These are phyloP conservation scores for Spheniscus humboldti DNA, from an alignment of 2,797 vertebrate species.

Conservation along the genomic window DNA sequence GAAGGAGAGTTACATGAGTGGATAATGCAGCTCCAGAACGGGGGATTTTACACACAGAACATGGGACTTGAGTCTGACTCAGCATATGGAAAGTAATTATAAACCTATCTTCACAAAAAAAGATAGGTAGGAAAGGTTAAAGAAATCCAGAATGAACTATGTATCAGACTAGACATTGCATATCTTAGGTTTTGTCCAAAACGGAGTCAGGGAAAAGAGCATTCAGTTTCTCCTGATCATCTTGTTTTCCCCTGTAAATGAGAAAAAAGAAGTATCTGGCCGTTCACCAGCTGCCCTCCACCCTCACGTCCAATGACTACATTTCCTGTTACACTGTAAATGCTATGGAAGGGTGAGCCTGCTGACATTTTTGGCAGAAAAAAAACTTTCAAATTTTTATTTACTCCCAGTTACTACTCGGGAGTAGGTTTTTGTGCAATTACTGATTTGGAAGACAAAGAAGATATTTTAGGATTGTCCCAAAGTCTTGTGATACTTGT, in stretches of 20 bases:
- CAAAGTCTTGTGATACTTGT: neutral
- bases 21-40: neutral
- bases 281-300: conserved; percentile 15
- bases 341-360: neutral
- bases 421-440: neutral
- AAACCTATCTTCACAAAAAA: neutral
- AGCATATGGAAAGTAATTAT: neutral
- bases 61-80: neutral
- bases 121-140: neutral
- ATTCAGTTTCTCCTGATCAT: neutral
- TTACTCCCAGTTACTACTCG: neutral
- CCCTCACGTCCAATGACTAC: conserved; percentile 22
- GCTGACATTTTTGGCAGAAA: neutral
- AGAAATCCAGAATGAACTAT: neutral
- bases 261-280: conserved; percentile 2
- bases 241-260: conserved; percentile 1
- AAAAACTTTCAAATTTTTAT: neutral
- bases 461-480: neutral
- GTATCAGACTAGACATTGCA: neutral
- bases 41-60: neutral
- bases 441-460: neutral
- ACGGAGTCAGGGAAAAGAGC: neutral
- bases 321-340: conserved; percentile 48
- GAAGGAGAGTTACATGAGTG: neutral
- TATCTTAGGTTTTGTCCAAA: neutral